phyloP scores from a whole-genome alignment of 2,797 vertebrate genomes.

The Sternotherus odoratus region DNA sequence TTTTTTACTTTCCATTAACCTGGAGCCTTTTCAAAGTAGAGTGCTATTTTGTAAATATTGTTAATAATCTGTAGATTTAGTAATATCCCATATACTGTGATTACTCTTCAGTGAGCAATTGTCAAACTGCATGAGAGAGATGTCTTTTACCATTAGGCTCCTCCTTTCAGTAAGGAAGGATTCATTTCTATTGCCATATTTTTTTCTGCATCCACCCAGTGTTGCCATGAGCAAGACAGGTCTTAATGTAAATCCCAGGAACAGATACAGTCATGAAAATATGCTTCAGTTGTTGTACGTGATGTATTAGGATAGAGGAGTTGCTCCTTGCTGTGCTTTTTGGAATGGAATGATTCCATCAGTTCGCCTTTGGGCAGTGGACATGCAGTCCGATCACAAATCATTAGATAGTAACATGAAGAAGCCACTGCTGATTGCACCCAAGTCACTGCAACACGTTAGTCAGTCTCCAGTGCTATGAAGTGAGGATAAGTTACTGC shows the following conservation, averaged over 20 bases:
- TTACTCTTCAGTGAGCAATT: constrained; percentile 13
- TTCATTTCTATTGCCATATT: constrained; percentile 25
- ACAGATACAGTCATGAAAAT: neutral
- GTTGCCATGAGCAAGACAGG: neutral
- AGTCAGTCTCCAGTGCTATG: neutral
- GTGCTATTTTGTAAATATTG: neutral
- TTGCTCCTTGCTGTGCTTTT: neutral
- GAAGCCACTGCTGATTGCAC: neutral
- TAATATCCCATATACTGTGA: neutral
- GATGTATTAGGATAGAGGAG: neutral
- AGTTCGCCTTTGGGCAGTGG: neutral
- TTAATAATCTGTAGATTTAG: neutral
- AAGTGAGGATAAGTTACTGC: neutral
- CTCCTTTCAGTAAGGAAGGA: constrained; percentile 50
- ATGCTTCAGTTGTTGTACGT: neutral
- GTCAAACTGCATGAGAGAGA: constrained; percentile 16
- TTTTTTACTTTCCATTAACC: constrained; percentile 47
- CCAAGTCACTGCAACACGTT: neutral
- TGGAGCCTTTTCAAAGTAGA: constrained; percentile 5
- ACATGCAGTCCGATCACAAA: neutral
- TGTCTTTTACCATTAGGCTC: constrained; percentile 18
- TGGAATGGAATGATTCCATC: neutral
- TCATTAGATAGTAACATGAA: neutral
- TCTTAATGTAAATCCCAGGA: fast-evolving
- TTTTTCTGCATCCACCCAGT: neutral